Evolutionary conservation across 2,113 vertebrate genomes (phyloP), one percentile per base, ranked within the genome.

Genomic region (Nesogale talazaci): DNA sequence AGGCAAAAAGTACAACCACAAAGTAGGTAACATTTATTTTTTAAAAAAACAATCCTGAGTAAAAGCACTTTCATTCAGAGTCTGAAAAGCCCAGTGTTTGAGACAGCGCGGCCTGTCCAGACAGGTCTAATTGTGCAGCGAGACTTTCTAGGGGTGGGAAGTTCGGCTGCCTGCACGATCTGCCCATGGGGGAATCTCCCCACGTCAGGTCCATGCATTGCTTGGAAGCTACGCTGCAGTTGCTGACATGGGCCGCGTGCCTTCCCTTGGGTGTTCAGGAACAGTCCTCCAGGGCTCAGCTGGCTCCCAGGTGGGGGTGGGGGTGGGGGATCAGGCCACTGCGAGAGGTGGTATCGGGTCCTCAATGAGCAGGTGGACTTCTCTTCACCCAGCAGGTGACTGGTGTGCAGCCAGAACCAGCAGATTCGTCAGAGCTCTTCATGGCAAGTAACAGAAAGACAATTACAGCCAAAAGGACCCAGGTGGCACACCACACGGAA

Each of bases 21-120:
- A 67, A 67, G 29, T 67, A 11, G 31, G 31, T 67, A 67, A 25
- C 5, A 65, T 65, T 65, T 22, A 65, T n/a, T n/a, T n/a, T n/a
- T n/a, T 22, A 27, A 27, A 27, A 25, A 65, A 65, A 61, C 8
- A 61, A 61, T n/a, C 63, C 20, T 52, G 46, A 65, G 23, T 65
- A 65, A 65, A 27, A 67, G 8, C 61, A 67, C 12, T 67, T 12
- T 25, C 27, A 10, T 31, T 96, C 96, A 93, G 95, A 95, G 91
- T 91, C 97, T 97, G 97, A 94, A 96, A 97, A 96, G 96, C 90
- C 94, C 96, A 90, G 57, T 94, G 96, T 97, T 95, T 89, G 94
- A 96, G 97, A 82, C 92, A 65, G 76, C 3, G 57, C 94, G 86
- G 97, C 98, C 96, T 97, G 98, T 97, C 93, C 83, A 38, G 96